Evolutionary conservation across 2,113 vertebrate genomes (phyloP).

Genomic region (Blennius ocellaris): DNA sequence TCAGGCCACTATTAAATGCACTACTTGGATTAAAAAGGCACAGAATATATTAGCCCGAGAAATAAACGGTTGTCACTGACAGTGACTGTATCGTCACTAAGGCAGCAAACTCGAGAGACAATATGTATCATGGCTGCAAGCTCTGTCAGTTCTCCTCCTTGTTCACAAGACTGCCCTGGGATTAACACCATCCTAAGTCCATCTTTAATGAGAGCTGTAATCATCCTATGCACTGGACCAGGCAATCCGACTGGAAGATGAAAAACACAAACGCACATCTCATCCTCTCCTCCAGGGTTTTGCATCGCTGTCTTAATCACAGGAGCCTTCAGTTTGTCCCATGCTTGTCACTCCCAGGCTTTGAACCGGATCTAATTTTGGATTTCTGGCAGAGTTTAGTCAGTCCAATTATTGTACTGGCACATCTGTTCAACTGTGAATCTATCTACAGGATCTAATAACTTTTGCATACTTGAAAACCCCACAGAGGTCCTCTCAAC

Average conservation of each 20-base stretch:
- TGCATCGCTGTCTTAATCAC: conserved; percentile 54
- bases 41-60: too few species aligned
- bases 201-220: conserved; percentile 75
- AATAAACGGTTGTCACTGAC: too few species aligned
- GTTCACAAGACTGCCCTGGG: conserved; percentile 55
- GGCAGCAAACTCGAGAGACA: conserved; percentile 50
- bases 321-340: conserved; percentile 34
- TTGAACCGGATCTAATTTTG: conserved; percentile 56
- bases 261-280: conserved; percentile 56
- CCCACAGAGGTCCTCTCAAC: conserved; percentile 3
- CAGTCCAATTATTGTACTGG: conserved; percentile 42
- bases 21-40: too few species aligned
- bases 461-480: not conserved
- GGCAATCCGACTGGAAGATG: conserved; percentile 58
- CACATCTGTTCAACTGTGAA: conserved; percentile 8
- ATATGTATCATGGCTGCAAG: conserved; percentile 33
- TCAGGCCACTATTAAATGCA: too few species aligned
- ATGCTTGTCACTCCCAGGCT: conserved; percentile 42
- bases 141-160: conserved; percentile 53
- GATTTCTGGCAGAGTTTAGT: conserved; percentile 39
- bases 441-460: conserved; percentile 33
- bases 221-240: conserved; percentile 71
- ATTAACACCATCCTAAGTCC: conserved; percentile 50
- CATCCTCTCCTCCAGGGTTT: conserved; percentile 50
- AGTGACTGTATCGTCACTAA: conserved; percentile 7